A percentile compares a stretch with the other conserved stretches of the same genome.
Conservation (phyloP, 2,113 vertebrate species). For the Rhynchomys soricoides region DNA sequence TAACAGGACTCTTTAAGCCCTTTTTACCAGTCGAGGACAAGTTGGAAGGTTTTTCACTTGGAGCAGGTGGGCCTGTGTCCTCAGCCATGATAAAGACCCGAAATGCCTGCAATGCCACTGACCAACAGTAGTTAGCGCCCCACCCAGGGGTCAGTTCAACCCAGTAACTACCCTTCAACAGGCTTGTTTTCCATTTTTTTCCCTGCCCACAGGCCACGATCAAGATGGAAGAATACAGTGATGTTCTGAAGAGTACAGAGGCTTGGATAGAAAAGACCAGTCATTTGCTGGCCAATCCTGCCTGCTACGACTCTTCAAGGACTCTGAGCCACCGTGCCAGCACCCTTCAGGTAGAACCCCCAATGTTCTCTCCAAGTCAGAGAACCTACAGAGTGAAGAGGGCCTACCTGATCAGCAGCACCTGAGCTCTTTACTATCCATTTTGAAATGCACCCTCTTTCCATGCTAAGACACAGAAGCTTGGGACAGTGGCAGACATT, state of each 20-base stretch:
- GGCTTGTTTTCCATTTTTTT: conserved; percentile 10
- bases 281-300: conserved; percentile 87
- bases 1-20: background rate
- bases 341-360: conserved; percentile 88
- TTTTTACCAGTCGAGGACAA: background rate
- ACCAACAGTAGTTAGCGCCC: background rate
- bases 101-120: background rate
- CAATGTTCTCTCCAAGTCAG: too few species aligned
- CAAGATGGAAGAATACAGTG: conserved; percentile 92
- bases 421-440: background rate
- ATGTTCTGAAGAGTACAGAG: conserved; percentile 89
- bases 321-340: conserved; percentile 86
- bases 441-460: background rate
- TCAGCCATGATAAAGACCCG: background rate
- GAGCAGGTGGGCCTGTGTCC: background rate
- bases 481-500: background rate
- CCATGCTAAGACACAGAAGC: background rate
- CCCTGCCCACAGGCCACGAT: conserved; percentile 85
- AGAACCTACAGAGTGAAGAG: background rate
- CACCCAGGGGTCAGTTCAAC: background rate
- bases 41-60: background rate
- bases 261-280: conserved; percentile 91
- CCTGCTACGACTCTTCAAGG: conserved; percentile 88
- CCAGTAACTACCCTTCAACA: background rate
- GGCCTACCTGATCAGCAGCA: rapidly evolving